phyloP scores from a whole-genome alignment of 2,888 invertebrate genomes.

The Chloroclysta siterata region DNA sequence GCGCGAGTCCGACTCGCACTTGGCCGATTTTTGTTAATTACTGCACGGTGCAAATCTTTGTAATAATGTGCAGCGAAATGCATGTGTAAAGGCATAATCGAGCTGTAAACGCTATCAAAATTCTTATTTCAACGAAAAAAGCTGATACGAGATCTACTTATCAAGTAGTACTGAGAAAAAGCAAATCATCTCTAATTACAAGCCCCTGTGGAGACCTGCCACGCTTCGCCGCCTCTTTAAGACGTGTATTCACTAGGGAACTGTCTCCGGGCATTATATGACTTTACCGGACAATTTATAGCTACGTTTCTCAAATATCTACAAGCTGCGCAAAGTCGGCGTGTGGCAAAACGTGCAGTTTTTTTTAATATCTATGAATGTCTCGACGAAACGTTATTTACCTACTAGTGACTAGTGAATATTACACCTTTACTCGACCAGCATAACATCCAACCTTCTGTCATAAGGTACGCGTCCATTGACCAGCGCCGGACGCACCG shows the following conservation, averaged over 20 bases:
- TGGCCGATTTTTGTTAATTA: too few relatives aligned
- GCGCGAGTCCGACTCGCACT: too few relatives aligned
- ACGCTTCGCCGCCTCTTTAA: conserved; percentile 25
- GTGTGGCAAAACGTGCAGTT: too few relatives aligned
- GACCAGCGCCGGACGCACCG: too few relatives aligned
- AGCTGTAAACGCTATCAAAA: conserved; percentile 8
- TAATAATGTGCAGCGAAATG: neutral
- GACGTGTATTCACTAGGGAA: neutral
- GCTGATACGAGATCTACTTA: conserved; percentile 22
- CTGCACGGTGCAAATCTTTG: neutral
- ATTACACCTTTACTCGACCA: too few relatives aligned
- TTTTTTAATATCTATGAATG: too few relatives aligned
- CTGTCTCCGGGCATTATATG: neutral
- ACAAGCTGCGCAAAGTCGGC: neutral
- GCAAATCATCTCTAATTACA: conserved; percentile 26
- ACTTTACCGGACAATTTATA: neutral
- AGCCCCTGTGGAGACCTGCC: conserved; percentile 22
- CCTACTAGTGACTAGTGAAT: too few relatives aligned
- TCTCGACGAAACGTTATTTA: too few relatives aligned
- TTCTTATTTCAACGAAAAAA: conserved; percentile 20
- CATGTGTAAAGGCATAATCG: neutral
- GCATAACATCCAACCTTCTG: too few relatives aligned
- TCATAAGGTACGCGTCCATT: too few relatives aligned
- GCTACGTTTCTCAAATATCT: neutral
- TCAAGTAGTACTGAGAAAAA: conserved; percentile 19